These are phyloP conservation scores for Diorhabda sublineata DNA, from an alignment of 1,140 invertebrate species.

Conservation along the genomic window DNA sequence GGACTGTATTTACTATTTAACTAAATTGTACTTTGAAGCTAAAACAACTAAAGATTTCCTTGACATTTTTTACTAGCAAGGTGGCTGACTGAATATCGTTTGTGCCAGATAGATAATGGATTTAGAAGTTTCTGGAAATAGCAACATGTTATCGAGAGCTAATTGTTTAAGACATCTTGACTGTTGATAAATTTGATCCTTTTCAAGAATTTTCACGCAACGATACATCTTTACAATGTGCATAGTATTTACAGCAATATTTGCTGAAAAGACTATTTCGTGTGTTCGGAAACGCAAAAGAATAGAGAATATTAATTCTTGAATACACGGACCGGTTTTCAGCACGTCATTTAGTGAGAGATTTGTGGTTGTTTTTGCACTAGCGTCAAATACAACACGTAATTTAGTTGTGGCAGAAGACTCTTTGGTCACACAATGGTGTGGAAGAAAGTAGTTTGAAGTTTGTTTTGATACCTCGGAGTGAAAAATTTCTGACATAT, in stretches of 20 bases:
- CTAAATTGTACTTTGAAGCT: too few relatives aligned
- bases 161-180: background rate
- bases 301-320: background rate
- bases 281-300: background rate
- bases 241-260: too few relatives aligned
- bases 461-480: too few relatives aligned
- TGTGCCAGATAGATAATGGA: slow-evolving; percentile 34
- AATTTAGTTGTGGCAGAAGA: slow-evolving; percentile 37
- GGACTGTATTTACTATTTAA: too few relatives aligned
- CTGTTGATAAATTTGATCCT: slow-evolving; percentile 19
- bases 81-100: background rate
- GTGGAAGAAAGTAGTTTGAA: slow-evolving; percentile 28
- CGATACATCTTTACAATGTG: background rate
- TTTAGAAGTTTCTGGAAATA: slow-evolving; percentile 22
- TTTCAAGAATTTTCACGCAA: slow-evolving; percentile 11
- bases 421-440: slow-evolving; percentile 37
- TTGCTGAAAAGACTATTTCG: background rate
- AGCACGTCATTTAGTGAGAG: slow-evolving; percentile 12
- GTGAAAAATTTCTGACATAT: slow-evolving; percentile 29
- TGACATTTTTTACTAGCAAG: background rate
- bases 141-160: background rate
- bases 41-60: too few relatives aligned
- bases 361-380: background rate
- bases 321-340: background rate
- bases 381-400: slow-evolving; percentile 35